Conservation (phyloP, 2,797 vertebrate genomes). For the Simalia tracyae region DNA sequence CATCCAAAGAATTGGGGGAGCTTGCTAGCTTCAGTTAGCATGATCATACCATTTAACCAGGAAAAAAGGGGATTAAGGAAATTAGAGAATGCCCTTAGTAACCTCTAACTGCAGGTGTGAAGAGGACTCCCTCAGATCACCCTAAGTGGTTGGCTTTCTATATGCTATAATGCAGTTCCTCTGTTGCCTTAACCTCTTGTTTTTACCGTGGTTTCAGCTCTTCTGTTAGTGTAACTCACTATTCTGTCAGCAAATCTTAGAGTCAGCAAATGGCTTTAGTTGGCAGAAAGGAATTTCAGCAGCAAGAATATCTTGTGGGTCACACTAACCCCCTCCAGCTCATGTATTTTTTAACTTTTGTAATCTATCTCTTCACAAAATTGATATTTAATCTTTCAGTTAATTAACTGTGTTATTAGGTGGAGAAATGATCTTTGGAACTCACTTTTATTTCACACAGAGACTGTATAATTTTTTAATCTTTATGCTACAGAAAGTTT, state of each 20-base stretch:
- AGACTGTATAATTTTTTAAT: constrained; percentile 51
- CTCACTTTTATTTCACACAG: constrained; percentile 49
- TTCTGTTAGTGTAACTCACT: neutral
- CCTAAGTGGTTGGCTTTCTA: neutral
- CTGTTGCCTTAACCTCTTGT: neutral
- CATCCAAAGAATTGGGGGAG: neutral
- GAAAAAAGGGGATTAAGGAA: neutral
- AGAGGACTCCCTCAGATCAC: neutral
- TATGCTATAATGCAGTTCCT: neutral
- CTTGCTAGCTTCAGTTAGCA: neutral
- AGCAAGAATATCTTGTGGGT: neutral
- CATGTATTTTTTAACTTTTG: neutral
- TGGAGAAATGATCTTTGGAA: constrained; percentile 15
- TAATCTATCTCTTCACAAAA: neutral
- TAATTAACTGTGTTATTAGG: constrained; percentile 4
- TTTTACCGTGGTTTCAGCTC: neutral
- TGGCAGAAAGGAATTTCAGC: neutral
- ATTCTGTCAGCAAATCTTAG: neutral
- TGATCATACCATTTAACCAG: neutral
- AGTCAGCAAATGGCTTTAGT: neutral
- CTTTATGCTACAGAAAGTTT: constrained; percentile 44
- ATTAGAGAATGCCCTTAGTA: neutral
- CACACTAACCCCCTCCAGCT: neutral
- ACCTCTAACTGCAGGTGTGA: neutral
- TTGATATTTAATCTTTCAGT: constrained; percentile 29